A percentile compares a stretch with the other conserved stretches of the same genome.
Conservation (phyloP, 2,113 vertebrate species). For the Malurus melanocephalus region DNA sequence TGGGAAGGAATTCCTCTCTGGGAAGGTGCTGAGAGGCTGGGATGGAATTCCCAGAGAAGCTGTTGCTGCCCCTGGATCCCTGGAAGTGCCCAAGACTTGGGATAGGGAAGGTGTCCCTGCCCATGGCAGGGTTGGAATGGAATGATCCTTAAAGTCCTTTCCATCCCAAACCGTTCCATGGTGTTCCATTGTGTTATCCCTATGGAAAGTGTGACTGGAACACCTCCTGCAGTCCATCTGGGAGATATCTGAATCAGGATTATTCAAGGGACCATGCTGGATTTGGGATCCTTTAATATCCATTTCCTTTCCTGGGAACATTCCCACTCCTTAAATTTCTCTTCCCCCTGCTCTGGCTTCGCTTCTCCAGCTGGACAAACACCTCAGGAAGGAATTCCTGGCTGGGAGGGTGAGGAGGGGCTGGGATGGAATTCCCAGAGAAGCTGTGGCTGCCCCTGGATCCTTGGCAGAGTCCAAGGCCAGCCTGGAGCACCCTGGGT, state of each 20-base stretch:
- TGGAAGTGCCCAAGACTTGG: background rate
- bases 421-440: background rate
- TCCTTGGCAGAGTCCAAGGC: background rate
- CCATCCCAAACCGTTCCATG: background rate
- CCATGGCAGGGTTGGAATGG: background rate
- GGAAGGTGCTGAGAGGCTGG: too few relatives aligned
- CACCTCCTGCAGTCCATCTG: background rate
- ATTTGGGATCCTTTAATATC: background rate
- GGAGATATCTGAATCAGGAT: too few relatives aligned
- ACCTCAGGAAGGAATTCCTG: background rate
- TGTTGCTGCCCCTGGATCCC: background rate
- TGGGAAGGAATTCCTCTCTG: background rate
- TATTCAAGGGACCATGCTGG: too few relatives aligned
- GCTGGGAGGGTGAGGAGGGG: background rate
- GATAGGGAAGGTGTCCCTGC: too few relatives aligned
- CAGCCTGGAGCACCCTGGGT: background rate
- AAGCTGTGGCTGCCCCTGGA: rapidly evolving
- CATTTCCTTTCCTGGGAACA: background rate
- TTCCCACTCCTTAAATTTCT: background rate
- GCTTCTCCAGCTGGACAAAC: background rate
- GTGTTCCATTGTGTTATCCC: background rate
- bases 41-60: background rate
- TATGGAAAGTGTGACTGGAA: background rate
- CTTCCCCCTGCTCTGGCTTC: background rate
- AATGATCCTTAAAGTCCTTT: background rate